These are phyloP conservation scores for Nyctalus aviator DNA, from an alignment of 2,797 vertebrate species.

Conservation along the genomic window DNA sequence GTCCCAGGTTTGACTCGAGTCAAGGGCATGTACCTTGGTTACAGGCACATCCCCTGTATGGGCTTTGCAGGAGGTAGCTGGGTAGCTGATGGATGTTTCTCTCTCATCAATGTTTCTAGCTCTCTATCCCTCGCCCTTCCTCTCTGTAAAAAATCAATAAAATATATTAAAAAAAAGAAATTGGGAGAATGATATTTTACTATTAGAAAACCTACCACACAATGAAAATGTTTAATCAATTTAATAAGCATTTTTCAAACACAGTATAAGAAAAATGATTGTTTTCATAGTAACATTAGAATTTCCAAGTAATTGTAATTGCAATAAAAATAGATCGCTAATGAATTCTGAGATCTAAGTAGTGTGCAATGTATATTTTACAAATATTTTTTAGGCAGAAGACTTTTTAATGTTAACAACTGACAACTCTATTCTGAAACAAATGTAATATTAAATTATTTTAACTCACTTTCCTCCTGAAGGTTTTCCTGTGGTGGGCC, in stretches of 20 bases:
- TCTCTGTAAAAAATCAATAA: too few relatives aligned
- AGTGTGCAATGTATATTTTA: background rate
- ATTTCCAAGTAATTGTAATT: slow-evolving; percentile 43
- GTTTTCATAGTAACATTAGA: slow-evolving; percentile 51
- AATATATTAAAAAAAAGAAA: background rate
- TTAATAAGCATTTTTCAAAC: slow-evolving; percentile 49
- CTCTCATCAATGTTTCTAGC: too few relatives aligned
- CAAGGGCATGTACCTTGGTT: too few relatives aligned
- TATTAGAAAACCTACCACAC: slow-evolving; percentile 24
- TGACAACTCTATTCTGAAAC: slow-evolving; percentile 33
- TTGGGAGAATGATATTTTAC: background rate
- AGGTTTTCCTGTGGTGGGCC: background rate
- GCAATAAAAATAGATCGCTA: slow-evolving; percentile 17
- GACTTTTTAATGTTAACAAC: background rate
- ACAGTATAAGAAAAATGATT: slow-evolving; percentile 19
- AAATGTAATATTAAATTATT: slow-evolving; percentile 35
- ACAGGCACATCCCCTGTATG: too few relatives aligned
- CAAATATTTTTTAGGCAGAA: background rate
- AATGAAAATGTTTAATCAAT: slow-evolving; percentile 45
- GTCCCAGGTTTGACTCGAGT: too few relatives aligned
- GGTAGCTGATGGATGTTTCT: too few relatives aligned
- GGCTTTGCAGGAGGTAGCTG: too few relatives aligned
- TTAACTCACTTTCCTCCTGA: slow-evolving; percentile 16
- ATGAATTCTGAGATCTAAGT: slow-evolving; percentile 41
- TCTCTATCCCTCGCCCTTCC: too few relatives aligned